Conservation (phyloP, 2,113 vertebrate species). For the Eretmochelys imbricata region DNA sequence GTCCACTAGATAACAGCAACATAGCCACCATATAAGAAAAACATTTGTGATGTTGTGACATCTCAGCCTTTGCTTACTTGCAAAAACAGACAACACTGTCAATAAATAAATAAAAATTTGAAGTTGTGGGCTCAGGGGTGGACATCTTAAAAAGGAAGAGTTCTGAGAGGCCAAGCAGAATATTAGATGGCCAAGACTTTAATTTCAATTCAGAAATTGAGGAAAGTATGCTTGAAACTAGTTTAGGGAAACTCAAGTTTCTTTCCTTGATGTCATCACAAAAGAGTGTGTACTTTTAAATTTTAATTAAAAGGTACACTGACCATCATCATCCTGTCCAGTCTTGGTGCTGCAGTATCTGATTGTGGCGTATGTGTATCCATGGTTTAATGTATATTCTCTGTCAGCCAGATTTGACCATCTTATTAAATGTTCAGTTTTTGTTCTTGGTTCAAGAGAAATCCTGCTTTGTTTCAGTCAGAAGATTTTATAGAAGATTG, state of each 20-base stretch:
- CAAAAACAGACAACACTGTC: not conserved
- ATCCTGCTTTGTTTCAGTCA: constrained; percentile 7
- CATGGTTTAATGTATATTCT: constrained; percentile 63
- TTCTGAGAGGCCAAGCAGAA: constrained; percentile 13
- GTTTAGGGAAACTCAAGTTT: not conserved
- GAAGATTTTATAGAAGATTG: constrained; percentile 46
- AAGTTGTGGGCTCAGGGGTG: not conserved
- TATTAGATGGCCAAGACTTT: not conserved
- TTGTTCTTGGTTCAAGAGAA: constrained; percentile 46
- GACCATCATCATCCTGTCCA: constrained; percentile 67
- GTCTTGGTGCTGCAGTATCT: constrained; percentile 45
- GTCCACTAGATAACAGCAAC: no score
- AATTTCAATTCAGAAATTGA: constrained; percentile 41
- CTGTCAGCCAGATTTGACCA: constrained; percentile 62
- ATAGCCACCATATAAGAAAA: no score
- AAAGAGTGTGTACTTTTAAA: constrained; percentile 50
- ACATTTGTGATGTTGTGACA: no score
- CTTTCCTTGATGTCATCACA: constrained; percentile 36
- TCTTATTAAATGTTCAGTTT: constrained; percentile 68
- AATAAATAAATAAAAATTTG: constrained; percentile 34
- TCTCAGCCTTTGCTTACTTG: no score
- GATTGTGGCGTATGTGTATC: constrained; percentile 42
- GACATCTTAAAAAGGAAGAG: constrained; percentile 6
- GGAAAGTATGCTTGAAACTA: constrained; percentile 25
- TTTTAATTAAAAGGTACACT: constrained; percentile 74